These are phyloP conservation scores for Monarcha castaneiventris DNA, from an alignment of 2,113 vertebrate species.

Conservation along the genomic window DNA sequence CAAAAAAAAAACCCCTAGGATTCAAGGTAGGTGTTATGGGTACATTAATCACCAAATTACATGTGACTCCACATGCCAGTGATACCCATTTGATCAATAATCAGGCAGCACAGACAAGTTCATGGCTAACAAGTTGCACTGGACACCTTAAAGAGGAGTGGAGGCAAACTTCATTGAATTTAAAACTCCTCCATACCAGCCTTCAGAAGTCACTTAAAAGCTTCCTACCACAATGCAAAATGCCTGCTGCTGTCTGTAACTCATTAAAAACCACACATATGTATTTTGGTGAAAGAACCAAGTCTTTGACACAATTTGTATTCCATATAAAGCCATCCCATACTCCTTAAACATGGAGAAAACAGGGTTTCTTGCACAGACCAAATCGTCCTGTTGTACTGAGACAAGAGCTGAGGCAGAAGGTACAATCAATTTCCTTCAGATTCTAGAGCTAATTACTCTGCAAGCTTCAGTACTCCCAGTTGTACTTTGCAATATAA, in stretches of 20 bases:
- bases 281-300: not conserved
- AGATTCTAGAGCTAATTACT: not conserved
- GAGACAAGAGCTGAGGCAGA: not conserved
- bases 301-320: not conserved
- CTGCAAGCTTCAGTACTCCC: not conserved
- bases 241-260: not conserved
- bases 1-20: not conserved
- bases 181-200: not conserved
- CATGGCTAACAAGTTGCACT: not conserved
- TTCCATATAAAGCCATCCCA: not conserved
- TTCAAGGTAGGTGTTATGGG: not conserved
- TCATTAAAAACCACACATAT: rapidly evolving
- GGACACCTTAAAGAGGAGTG: not conserved
- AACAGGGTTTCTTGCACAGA: not conserved
- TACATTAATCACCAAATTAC: not conserved
- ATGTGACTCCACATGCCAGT: not conserved
- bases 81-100: not conserved
- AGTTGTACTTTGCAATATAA: not conserved
- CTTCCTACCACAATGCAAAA: not conserved
- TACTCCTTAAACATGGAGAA: not conserved
- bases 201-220: not conserved
- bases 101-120: rapidly evolving
- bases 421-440: not conserved
- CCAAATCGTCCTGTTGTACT: not conserved
- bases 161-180: not conserved